Evolutionary conservation across 2,888 invertebrate genomes (phyloP).

Genomic region (Limenitis camilla): DNA sequence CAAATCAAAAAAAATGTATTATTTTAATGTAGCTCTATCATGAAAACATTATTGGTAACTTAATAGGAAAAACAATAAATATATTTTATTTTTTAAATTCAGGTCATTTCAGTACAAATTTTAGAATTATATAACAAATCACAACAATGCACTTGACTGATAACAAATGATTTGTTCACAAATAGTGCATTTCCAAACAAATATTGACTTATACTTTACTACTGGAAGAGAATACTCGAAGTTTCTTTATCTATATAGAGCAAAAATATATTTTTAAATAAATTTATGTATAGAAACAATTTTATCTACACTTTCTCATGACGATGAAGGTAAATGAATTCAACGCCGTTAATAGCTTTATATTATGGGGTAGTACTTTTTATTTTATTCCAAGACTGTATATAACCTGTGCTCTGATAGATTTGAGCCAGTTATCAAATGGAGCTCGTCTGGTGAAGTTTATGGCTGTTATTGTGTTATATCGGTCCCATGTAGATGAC

Average conservation of each 20-base stretch:
- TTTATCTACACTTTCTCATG: no score
- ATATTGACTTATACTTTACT: conserved; percentile 7
- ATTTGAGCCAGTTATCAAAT: background rate
- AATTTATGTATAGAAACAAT: background rate
- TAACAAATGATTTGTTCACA: background rate
- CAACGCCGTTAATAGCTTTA: no score
- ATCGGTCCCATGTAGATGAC: no score
- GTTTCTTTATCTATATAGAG: conserved; percentile 1
- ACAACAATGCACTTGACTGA: conserved; percentile 14
- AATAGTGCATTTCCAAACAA: conserved; percentile 9
- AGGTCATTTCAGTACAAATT: background rate
- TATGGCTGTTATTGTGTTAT: no score
- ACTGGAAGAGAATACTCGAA: conserved; percentile 2
- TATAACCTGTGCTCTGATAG: background rate
- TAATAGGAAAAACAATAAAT: no score
- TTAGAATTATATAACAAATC: background rate
- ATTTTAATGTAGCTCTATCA: no score
- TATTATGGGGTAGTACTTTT: no score
- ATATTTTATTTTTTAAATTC: no score
- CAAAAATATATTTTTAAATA: background rate
- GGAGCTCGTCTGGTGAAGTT: no score
- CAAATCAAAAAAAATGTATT: background rate
- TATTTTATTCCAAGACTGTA: background rate
- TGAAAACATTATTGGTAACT: no score
- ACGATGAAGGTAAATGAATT: no score